phyloP scores from a whole-genome alignment of 1,140 invertebrate genomes.

The Oryctes rhinoceros region DNA sequence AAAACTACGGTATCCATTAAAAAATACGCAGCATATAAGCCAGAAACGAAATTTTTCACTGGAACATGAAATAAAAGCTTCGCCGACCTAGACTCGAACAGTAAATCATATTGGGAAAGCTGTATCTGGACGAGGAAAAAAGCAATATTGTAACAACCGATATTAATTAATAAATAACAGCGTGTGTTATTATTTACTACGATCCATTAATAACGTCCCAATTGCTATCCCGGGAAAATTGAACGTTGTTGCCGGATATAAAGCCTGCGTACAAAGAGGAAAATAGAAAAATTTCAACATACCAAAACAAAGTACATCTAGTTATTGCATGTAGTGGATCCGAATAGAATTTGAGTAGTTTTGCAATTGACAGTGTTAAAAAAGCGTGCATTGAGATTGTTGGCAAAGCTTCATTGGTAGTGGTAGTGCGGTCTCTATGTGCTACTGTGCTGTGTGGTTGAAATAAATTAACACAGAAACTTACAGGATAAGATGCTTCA shows the following conservation, averaged over 20 bases:
- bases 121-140: neutral
- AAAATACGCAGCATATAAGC: neutral
- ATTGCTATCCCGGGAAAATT: neutral
- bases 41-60: neutral
- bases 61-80: neutral
- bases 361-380: neutral
- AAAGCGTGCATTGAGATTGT: neutral
- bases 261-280: neutral
- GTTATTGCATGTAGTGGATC: neutral
- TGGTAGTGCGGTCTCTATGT: no score
- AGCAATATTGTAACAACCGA: neutral
- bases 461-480: no score
- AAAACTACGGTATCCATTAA: neutral
- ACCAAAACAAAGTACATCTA: neutral
- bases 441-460: no score
- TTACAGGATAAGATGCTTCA: no score
- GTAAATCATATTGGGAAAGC: constrained; percentile 1
- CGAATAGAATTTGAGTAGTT: neutral
- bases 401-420: neutral
- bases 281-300: neutral
- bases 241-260: neutral
- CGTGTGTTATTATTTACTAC: neutral
- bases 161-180: constrained; percentile 16
- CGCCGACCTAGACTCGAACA: neutral
- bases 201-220: neutral